Conservation (phyloP, 2,797 vertebrate species). For the Cichlasoma orientale region DNA sequence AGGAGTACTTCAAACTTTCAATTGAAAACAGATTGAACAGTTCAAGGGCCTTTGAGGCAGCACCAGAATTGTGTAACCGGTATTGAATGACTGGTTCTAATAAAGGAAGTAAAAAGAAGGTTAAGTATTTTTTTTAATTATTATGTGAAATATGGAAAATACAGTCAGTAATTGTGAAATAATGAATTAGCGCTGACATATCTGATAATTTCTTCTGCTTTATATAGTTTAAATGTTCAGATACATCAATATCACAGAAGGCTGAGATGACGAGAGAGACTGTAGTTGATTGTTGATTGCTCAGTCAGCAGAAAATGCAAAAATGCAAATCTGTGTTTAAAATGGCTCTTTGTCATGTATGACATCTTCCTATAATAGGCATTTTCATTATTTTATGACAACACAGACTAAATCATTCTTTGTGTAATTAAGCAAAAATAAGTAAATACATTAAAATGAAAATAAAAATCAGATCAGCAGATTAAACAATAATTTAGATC, state of each 20-base stretch:
- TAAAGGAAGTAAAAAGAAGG: neutral
- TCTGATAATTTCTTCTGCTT: neutral
- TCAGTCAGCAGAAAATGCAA: neutral
- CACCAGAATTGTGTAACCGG: neutral
- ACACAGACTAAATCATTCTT: neutral
- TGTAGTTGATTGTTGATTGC: neutral
- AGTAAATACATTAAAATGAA: neutral
- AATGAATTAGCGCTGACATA: neutral
- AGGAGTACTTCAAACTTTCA: neutral
- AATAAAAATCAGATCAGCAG: neutral
- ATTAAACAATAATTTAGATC: neutral
- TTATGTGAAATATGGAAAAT: neutral
- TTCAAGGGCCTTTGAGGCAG: neutral
- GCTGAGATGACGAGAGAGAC: neutral
- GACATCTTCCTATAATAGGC: neutral
- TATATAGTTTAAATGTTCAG: neutral
- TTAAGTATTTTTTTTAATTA: neutral
- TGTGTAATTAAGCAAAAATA: neutral
- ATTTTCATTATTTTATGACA: neutral
- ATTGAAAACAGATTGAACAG: conserved; percentile 14
- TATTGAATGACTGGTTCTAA: neutral
- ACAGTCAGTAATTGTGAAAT: neutral
- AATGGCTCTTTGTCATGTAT: neutral
- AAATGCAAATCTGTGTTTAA: neutral
- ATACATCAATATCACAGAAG: neutral